Percentiles rank a stretch among this genome's conserved stretches.
phyloP scores from a whole-genome alignment of 1,140 invertebrate genomes.

The Chlorops oryzae region DNA sequence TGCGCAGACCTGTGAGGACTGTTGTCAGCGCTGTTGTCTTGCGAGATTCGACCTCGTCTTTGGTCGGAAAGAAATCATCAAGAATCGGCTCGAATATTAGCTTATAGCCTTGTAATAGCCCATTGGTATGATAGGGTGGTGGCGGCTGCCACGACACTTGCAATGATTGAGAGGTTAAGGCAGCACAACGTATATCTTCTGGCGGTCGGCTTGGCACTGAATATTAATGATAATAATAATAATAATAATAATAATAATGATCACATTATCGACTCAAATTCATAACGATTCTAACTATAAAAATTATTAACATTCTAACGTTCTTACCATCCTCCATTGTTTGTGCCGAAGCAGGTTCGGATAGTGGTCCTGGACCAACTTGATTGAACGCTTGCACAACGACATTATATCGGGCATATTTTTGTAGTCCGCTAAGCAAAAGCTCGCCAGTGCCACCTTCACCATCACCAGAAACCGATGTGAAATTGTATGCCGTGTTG shows the following conservation, averaged over 20 bases:
- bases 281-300: neutral
- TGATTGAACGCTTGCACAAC: constrained; percentile 83
- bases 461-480: constrained; percentile 61
- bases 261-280: neutral
- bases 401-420: constrained; percentile 73
- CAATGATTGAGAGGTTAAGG: constrained; percentile 67
- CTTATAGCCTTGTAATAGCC: constrained; percentile 78
- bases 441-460: constrained; percentile 62
- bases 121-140: constrained; percentile 66
- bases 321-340: constrained; percentile 78
- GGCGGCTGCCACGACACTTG: constrained; percentile 82
- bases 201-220: constrained; percentile 67
- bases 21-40: constrained; percentile 64
- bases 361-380: constrained; percentile 72
- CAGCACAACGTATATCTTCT: constrained; percentile 64
- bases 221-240: constrained; percentile 20
- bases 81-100: constrained; percentile 63
- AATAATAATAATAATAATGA: neutral
- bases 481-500: constrained; percentile 58
- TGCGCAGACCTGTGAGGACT: constrained; percentile 61
- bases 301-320: neutral
- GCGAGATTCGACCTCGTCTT: constrained; percentile 59
- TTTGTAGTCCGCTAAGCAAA: constrained; percentile 59
- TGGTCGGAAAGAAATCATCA: constrained; percentile 43
- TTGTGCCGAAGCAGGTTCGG: constrained; percentile 65